Evolutionary conservation across 2,797 vertebrate species (phyloP), one percentile per base, ranked within the genome.

Genomic region (Adrianichthys oophorus): DNA sequence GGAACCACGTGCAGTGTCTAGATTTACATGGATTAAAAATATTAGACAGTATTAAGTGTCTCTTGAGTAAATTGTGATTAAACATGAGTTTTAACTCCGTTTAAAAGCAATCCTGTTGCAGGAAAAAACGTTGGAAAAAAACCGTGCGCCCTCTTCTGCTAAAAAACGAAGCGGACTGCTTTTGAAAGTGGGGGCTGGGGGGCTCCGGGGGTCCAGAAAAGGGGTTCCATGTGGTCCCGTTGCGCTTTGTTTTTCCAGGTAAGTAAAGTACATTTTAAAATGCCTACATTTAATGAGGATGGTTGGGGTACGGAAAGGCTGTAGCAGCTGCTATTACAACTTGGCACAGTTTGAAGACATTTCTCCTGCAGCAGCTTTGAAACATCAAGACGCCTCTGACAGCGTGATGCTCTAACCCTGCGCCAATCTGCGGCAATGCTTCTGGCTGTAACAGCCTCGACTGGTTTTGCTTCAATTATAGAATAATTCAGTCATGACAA

Each of bases 101-200:
- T 32, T 37, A 51, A 71, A 71, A 19, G 46, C 21, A 3, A 37
- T 37, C 32, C 32, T 37, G 32, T 37, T 37, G 10, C 32, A 37
- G 8, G 32, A 12, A 12, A 13, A 37, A 32, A 32, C 7, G 26
- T 3, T 37, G 58, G 59, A 48, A 52, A 61, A 65, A 37, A 47
- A 52, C 52, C 17, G 66, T 60, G 78, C 85, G 85, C 87, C 86
- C 87, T 83, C 85, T 88, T 65, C 81, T 73, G 86, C 63, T 51
- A 48, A 51, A 15, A n/a, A 7, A 42, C 21, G 4, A 44, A 41
- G 46, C 46, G 5, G 29, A 10, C 5, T 45, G 4, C 18, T 62
- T 59, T 48, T 13, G 14, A n/a, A 56, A 44, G 14, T 50, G 6
- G 46, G 63, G 52, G 23, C 4, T 26, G 32, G 32, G 32, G 32